Evolutionary conservation across 2,113 vertebrate genomes (phyloP).

Genomic region (Pollimyrus isidori): DNA sequence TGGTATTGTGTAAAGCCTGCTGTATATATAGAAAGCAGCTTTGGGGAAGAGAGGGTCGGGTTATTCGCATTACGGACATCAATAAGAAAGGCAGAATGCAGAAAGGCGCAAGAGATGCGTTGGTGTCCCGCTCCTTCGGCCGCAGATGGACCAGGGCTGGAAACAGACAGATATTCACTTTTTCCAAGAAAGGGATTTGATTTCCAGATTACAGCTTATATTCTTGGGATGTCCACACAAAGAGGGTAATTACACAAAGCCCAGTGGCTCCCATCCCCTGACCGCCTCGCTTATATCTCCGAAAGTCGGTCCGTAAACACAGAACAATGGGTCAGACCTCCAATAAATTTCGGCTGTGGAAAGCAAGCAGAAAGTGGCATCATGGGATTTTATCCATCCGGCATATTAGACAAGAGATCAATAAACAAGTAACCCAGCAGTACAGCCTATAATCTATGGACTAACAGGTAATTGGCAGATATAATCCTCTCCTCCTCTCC

Average conservation of each 20-base stretch:
- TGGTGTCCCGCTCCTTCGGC: background rate
- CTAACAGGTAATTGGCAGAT: conserved; percentile 69
- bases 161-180: background rate
- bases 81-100: background rate
- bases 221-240: background rate
- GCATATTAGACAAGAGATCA: conserved; percentile 79
- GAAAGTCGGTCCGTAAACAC: conserved; percentile 36
- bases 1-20: background rate
- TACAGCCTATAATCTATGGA: conserved; percentile 61
- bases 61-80: background rate
- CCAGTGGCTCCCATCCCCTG: conserved; percentile 22
- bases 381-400: conserved; percentile 65
- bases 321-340: conserved; percentile 54
- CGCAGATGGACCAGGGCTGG: background rate
- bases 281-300: conserved; percentile 40
- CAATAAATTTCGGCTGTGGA: conserved; percentile 66
- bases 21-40: background rate
- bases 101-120: background rate
- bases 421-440: conserved; percentile 74
- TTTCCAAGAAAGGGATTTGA: background rate
- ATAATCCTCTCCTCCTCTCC: conserved; percentile 64
- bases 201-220: conserved; percentile 1
- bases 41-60: background rate
- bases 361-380: conserved; percentile 46
- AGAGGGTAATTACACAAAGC: background rate